phyloP scores from a whole-genome alignment of 1,140 invertebrate genomes.

The Drosophila miranda region DNA sequence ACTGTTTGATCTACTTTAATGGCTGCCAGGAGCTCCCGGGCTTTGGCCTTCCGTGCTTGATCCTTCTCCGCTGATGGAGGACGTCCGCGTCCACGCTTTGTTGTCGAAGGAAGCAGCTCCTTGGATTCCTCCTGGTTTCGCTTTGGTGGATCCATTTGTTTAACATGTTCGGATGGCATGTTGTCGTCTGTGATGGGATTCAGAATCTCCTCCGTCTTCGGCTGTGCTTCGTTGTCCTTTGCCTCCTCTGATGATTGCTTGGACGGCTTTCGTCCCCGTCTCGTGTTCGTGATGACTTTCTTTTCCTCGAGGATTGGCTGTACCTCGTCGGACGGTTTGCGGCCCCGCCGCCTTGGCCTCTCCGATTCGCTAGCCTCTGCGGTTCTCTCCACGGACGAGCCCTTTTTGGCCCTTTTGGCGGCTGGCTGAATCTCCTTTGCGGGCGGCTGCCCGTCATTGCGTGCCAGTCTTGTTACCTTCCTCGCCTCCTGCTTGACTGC shows the following conservation, averaged over 20 bases:
- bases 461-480: too few relatives aligned
- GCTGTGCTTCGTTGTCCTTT: background rate
- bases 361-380: background rate
- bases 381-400: background rate
- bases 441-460: too few relatives aligned
- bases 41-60: background rate
- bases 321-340: conserved; percentile 16
- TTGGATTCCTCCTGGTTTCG: background rate
- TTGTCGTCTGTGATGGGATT: background rate
- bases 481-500: background rate
- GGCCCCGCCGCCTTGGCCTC: conserved; percentile 2
- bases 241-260: conserved; percentile 17
- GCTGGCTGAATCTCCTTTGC: background rate
- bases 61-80: conserved; percentile 7
- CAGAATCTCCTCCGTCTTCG: background rate
- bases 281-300: background rate
- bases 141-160: background rate
- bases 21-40: background rate
- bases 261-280: conserved; percentile 23
- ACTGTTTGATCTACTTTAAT: background rate
- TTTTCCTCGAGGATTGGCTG: too few relatives aligned
- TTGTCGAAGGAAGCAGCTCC: background rate
- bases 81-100: conserved; percentile 9
- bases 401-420: conserved; percentile 1
- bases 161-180: background rate